These are phyloP conservation scores for Crepidodera aurea DNA, from an alignment of 2,888 invertebrate species.

Conservation along the genomic window DNA sequence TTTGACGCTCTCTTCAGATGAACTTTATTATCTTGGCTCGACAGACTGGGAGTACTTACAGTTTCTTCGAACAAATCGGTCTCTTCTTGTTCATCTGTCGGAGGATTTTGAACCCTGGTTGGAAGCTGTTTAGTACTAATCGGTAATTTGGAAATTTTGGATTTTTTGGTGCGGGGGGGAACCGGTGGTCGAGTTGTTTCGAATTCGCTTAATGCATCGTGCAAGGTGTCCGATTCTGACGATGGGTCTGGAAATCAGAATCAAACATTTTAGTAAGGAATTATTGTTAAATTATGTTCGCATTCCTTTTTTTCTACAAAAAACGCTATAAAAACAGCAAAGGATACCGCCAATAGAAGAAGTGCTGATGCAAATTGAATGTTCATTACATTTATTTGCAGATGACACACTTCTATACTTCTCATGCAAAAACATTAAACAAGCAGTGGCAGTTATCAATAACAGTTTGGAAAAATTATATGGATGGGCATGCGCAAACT, in stretches of 20 bases:
- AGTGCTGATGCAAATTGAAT: no score
- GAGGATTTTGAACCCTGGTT: neutral
- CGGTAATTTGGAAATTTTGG: neutral
- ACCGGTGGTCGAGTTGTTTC: neutral
- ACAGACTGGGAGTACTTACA: slow-evolving; percentile 38
- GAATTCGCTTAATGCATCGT: neutral
- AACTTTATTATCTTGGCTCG: slow-evolving; percentile 42
- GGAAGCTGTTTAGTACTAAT: neutral
- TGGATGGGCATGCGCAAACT: no score
- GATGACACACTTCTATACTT: no score
- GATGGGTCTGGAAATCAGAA: neutral
- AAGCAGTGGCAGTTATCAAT: no score
- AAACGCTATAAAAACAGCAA: no score
- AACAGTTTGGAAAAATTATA: no score
- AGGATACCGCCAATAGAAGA: no score
- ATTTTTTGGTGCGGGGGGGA: neutral
- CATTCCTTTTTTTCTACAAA: no score
- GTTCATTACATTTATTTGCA: no score
- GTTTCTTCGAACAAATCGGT: slow-evolving; percentile 46
- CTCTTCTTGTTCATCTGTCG: slow-evolving; percentile 39
- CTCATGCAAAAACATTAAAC: no score
- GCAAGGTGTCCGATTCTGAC: neutral
- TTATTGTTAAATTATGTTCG: no score
- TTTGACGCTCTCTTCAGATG: slow-evolving; percentile 30
- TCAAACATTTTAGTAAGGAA: no score